These are phyloP conservation scores for Diarsia brunnea DNA, from an alignment of 2,888 invertebrate genomes.

Conservation along the genomic window DNA sequence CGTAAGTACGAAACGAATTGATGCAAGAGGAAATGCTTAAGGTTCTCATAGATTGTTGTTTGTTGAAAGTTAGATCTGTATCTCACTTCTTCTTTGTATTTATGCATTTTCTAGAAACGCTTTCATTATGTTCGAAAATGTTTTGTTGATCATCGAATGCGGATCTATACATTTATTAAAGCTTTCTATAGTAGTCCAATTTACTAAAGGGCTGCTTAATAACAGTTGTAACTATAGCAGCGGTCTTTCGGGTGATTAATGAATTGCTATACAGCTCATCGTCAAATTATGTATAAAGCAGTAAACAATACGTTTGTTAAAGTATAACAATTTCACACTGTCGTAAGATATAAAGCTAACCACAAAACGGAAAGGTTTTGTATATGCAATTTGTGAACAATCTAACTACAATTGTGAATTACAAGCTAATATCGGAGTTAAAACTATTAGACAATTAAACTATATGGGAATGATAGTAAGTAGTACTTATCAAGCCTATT, in stretches of 20 bases:
- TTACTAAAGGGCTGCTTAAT: conserved; percentile 74
- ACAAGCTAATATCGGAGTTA: conserved; percentile 4
- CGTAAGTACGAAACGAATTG: conserved; percentile 88
- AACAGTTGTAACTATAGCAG: conserved; percentile 71
- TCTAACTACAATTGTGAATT: background rate
- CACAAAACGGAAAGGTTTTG: conserved; percentile 37
- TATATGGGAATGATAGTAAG: conserved; percentile 1
- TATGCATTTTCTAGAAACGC: conserved; percentile 86
- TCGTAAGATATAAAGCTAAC: conserved; percentile 7
- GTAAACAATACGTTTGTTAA: conserved; percentile 26
- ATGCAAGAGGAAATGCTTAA: conserved; percentile 85
- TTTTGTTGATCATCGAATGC: conserved; percentile 78
- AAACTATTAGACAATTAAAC: conserved; percentile 14
- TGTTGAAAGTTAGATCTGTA: conserved; percentile 81
- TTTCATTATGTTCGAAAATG: conserved; percentile 81
- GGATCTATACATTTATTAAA: conserved; percentile 73
- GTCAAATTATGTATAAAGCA: conserved; percentile 20
- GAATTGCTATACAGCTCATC: conserved; percentile 61
- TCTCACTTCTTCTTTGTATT: conserved; percentile 81
- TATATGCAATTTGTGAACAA: conserved; percentile 7
- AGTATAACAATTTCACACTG: conserved; percentile 19
- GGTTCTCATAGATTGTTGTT: conserved; percentile 86
- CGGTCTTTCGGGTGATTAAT: conserved; percentile 70
- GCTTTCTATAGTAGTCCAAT: conserved; percentile 77
- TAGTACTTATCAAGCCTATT: conserved; percentile 22